A percentile compares a stretch with the other conserved stretches of the same genome.
Evolutionary conservation across 2,888 invertebrate species (phyloP).

Genomic region (Leptarthrus brevirostris): DNA sequence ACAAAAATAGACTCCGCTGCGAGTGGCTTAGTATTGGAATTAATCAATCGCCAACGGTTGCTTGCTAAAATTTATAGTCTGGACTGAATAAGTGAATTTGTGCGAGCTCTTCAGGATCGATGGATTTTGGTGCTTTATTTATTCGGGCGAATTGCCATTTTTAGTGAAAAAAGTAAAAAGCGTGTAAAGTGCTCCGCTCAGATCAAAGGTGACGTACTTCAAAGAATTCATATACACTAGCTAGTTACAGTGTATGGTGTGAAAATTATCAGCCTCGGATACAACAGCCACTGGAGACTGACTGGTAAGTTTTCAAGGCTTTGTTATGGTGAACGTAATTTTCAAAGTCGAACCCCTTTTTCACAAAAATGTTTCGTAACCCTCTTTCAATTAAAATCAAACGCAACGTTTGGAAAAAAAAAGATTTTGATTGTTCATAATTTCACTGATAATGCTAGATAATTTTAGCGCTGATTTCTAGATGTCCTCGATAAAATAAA

Average conservation of each 20-base stretch:
- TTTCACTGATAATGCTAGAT: neutral
- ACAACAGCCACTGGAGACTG: constrained; percentile 53
- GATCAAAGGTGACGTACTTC: constrained; percentile 52
- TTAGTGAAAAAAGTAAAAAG: constrained; percentile 11
- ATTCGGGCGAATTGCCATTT: constrained; percentile 8
- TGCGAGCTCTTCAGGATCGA: constrained; percentile 13
- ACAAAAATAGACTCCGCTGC: constrained; percentile 28
- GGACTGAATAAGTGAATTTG: constrained; percentile 23
- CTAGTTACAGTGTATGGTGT: constrained; percentile 57
- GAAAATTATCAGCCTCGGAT: constrained; percentile 59
- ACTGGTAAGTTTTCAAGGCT: constrained; percentile 51
- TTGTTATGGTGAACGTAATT: neutral
- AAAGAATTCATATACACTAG: constrained; percentile 45
- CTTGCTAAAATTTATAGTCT: constrained; percentile 16
- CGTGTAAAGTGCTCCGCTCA: constrained; percentile 13
- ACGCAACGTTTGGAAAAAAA: too few relatives aligned
- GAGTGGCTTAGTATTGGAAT: constrained; percentile 41
- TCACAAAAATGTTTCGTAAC: too few relatives aligned
- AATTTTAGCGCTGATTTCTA: neutral
- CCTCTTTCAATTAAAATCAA: too few relatives aligned
- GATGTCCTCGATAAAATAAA: neutral
- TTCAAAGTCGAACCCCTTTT: too few relatives aligned
- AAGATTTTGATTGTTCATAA: neutral
- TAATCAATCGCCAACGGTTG: constrained; percentile 31
- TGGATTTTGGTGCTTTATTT: constrained; percentile 21